Base-by-base conservation (phyloP, 2,797 vertebrate species). In the Semaprochilodus insignis region DNA sequence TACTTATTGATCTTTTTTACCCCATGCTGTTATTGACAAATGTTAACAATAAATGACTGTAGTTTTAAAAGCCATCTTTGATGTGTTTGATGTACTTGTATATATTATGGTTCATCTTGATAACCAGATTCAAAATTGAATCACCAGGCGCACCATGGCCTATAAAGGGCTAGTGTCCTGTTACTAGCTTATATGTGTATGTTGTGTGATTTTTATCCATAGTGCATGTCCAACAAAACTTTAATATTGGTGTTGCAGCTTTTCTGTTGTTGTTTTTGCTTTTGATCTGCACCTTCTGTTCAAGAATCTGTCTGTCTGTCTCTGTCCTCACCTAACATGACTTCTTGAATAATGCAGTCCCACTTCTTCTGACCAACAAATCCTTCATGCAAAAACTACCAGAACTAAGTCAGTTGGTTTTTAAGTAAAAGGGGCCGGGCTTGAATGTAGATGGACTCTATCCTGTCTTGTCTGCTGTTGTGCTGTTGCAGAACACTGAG, bases 401-500 rank as follows among this genome's bases (percentile, higher is more conserved):
- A 91, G 88, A 90, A 78, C 57, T 70, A 88, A 81, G 74, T 89
- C 89, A 82, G 81, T 74, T 87, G 27, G 54, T 78, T 51, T 75
- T 75, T 79, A 88, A 69, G 60, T 85, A 83, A 89, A 74, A 74
- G 71, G 90, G 82, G 88, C 85, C 88, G 90, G 91, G 89, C 90
- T 89, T 91, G 80, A 80, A 85, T 92, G 90, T 93, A 91, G 92
- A 92, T 91, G 83, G 89, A 90, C 88, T 87, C 88, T 74, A 91
- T 95, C 94, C 94, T 95, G 92, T 95, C 95, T 96, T 96, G 96
- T 96, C 96, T 96, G 95, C 94, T 93, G 92, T 95, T 94, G 92
- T 95, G 94, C 95, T 96, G 91, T 95, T 95, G 93, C 91, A 92
- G 91, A 93, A 92, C 91, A 92, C 92, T 94, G 93, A 93, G 93